Evolutionary conservation across 2,888 invertebrate species (phyloP).

Genomic region (Drosophila neoperkinsi): DNA sequence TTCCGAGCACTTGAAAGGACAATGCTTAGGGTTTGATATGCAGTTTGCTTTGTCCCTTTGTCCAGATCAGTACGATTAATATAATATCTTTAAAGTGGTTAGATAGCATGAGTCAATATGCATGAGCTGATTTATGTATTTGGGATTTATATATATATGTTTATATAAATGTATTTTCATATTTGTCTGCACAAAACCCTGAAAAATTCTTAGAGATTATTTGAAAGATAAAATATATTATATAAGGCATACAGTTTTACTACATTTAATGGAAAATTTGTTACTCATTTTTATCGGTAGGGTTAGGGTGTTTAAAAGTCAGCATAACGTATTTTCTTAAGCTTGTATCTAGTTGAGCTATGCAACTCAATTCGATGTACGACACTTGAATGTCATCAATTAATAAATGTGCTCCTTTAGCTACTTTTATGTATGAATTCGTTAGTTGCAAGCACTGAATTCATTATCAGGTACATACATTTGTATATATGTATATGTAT

Average conservation of each 20-base stretch:
- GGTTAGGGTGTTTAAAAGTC: not conserved
- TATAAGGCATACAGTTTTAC: not conserved
- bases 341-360: not conserved
- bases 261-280: not conserved
- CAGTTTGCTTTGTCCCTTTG: constrained; percentile 9
- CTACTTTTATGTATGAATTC: constrained; percentile 33
- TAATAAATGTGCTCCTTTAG: constrained; percentile 41
- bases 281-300: not conserved
- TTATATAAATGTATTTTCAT: not conserved
- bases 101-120: constrained; percentile 10
- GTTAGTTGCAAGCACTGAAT: constrained; percentile 4
- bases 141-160: not conserved
- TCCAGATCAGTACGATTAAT: constrained; percentile 25
- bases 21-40: constrained; percentile 1
- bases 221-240: not conserved
- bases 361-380: constrained; percentile 13
- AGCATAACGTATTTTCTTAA: not conserved
- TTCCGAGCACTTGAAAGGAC: constrained; percentile 25
- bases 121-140: not conserved
- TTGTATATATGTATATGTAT: not conserved
- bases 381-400: constrained; percentile 47
- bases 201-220: not conserved
- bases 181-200: not conserved
- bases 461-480: constrained; percentile 21
- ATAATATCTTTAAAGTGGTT: constrained; percentile 25